These are phyloP conservation scores for Lordiphosa collinella DNA, from an alignment of 1,140 invertebrate species.

Conservation along the genomic window DNA sequence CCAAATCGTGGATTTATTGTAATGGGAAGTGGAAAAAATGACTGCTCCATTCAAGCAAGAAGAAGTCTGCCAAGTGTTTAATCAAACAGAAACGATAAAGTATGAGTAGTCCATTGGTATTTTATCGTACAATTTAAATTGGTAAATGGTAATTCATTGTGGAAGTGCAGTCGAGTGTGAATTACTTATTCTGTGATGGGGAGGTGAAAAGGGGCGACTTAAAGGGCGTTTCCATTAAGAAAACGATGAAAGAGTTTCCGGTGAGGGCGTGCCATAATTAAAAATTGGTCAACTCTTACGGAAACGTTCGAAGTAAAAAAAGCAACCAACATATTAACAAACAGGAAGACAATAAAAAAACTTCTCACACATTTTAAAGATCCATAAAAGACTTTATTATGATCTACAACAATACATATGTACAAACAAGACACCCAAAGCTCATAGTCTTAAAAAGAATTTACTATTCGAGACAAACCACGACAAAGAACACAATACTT, in stretches of 20 bases:
- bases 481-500: too few species aligned
- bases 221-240: background rate
- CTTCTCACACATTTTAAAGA: conserved; percentile 1
- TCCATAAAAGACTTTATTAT: too few species aligned
- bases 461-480: too few species aligned
- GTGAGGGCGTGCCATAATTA: conserved; percentile 41
- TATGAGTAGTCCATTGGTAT: conserved; percentile 14
- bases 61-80: conserved; percentile 13
- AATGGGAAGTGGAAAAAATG: background rate
- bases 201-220: too few species aligned
- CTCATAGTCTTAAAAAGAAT: too few species aligned
- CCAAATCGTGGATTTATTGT: conserved; percentile 38
- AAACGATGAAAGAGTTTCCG: conserved; percentile 19
- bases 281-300: conserved; percentile 28
- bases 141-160: background rate
- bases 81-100: conserved; percentile 12
- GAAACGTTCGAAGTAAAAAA: conserved; percentile 13
- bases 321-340: too few species aligned
- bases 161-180: conserved; percentile 57
- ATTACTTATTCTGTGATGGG: conserved; percentile 25
- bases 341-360: background rate
- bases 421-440: too few species aligned
- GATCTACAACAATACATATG: too few species aligned
- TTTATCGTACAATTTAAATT: conserved; percentile 25
- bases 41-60: too few species aligned